Conservation (phyloP, 2,113 vertebrate species). For the Sander vitreus region DNA sequence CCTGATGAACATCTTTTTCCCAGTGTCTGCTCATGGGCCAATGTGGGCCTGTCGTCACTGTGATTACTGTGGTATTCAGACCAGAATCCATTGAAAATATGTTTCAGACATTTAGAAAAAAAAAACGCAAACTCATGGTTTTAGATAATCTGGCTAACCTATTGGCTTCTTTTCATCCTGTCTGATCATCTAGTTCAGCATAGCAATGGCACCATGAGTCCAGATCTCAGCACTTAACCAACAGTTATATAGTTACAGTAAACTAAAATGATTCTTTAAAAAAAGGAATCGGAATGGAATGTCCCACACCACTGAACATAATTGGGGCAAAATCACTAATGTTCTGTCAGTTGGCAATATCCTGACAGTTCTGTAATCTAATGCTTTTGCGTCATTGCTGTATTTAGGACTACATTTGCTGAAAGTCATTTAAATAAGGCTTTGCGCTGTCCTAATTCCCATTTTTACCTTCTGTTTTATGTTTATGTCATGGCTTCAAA, state of each 20-base stretch:
- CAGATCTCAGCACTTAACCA: background rate
- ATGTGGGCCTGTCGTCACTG: background rate
- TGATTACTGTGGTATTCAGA: no score
- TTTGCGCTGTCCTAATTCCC: background rate
- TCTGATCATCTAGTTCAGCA: no score
- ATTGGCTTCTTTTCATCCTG: no score
- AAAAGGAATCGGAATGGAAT: no score
- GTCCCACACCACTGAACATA: background rate
- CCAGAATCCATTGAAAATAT: no score
- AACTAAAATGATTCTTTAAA: no score
- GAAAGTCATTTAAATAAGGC: background rate
- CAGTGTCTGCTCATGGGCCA: background rate
- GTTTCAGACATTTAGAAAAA: no score
- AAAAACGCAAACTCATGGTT: background rate
- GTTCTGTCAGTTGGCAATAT: background rate
- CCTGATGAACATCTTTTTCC: conserved; percentile 17
- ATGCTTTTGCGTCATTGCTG: background rate
- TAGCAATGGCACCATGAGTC: background rate
- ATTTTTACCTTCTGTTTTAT: background rate
- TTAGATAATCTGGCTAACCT: no score
- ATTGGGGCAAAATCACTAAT: background rate
- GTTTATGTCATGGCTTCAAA: background rate
- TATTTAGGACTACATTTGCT: background rate
- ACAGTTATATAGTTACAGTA: background rate
- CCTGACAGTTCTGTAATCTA: background rate